Base-by-base conservation (phyloP, 2,888 invertebrate species). In the Kryphioiulus occultus region DNA sequence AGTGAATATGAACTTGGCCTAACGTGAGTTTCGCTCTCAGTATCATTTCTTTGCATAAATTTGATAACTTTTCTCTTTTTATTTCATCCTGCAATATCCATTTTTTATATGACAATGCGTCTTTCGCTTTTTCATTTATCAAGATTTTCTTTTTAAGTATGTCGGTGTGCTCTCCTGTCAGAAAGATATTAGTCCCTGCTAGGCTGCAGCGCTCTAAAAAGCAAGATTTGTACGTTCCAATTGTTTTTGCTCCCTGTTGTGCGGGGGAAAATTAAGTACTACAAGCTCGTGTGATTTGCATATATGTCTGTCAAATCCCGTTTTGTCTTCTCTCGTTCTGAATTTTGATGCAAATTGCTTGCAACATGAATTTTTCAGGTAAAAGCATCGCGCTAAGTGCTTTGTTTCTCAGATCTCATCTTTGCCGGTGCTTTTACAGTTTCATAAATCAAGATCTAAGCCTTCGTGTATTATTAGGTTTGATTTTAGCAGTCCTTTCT, bases 101-200 rank as follows among this genome's bases (percentile, higher is more conserved):
- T 19, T 53, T 53, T 53, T 47, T 53, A 17, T 53, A 53, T 53
- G 53, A 53, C 44, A 44, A 44, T 10, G 44, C 10, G 44, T 44
- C 44, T 44, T 15, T 44, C 44, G 9, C n/a, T 53, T 53, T 53
- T 53, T 53, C 53, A 53, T 53, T 53, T 53, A 17, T 53, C 53
- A 53, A 53, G 53, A 7, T 53, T 53, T 47, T 47, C 47, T 47
- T 47, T 42, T 53, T 53, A 53, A 53, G 53, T 53, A 53, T n/a
- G 53, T n/a, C n/a, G 53, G 53, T 53, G n/a, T 53, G 53, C 53
- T 53, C 53, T 53, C 53, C n/a, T n/a, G 53, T 53, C 53, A 53
- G 53, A 53, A 53, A n/a, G 53, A 53, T n/a, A 53, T 53, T 53
- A 53, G 53, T 19, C 19, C n/a, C 53, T 15, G 12, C 53, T 12